phyloP scores from a whole-genome alignment of 2,113 vertebrate species.

The Excalfactoria chinensis region DNA sequence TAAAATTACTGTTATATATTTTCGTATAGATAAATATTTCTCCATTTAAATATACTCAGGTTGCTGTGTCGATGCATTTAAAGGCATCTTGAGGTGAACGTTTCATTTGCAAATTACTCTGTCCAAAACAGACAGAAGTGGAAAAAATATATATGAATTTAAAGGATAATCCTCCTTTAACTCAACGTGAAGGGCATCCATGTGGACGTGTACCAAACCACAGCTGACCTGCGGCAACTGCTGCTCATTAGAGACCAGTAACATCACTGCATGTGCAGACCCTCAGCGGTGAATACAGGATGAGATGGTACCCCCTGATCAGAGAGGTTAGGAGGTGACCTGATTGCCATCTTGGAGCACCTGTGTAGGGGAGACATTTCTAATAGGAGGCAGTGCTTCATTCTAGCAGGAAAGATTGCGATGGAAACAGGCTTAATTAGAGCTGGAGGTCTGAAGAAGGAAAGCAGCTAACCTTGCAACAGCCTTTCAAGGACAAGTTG shows the following conservation, averaged over 20 bases:
- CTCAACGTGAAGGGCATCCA: neutral
- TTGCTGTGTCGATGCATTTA: neutral
- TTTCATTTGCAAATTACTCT: slow-evolving; percentile 17
- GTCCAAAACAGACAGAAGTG: neutral
- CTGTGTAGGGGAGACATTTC: neutral
- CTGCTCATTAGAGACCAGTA: neutral
- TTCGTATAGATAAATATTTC: neutral
- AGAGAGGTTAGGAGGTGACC: neutral
- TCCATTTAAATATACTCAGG: neutral
- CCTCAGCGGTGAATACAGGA: neutral
- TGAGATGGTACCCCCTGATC: neutral
- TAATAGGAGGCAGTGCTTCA: neutral
- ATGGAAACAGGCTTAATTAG: slow-evolving; percentile 12
- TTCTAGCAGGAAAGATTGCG: slow-evolving; percentile 2
- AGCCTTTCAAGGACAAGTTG: neutral
- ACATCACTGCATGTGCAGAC: neutral
- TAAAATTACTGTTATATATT: neutral
- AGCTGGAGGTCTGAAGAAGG: neutral
- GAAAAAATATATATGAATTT: neutral
- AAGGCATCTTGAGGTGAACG: neutral
- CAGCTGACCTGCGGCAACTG: slow-evolving; percentile 36
- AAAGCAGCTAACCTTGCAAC: slow-evolving; percentile 26
- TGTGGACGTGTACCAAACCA: neutral
- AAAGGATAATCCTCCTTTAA: neutral
- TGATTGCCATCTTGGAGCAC: neutral